Conservation (phyloP, 1,140 invertebrate genomes). For the Sycophila sp. region DNA sequence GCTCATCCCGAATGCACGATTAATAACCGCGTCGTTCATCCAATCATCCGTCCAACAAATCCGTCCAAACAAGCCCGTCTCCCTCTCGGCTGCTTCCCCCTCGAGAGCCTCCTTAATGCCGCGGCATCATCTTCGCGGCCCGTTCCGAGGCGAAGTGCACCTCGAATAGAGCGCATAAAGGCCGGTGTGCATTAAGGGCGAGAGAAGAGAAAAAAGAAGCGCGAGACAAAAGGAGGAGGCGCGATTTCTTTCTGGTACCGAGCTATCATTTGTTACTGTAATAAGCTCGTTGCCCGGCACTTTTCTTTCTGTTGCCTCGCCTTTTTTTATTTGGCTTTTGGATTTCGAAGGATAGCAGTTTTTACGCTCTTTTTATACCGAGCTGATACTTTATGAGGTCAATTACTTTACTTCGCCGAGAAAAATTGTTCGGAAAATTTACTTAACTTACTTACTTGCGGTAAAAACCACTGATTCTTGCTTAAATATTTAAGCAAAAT, state of each 20-base stretch:
- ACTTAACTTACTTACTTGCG: too few relatives aligned
- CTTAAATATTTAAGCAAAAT: too few relatives aligned
- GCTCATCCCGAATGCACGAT: constrained; percentile 22
- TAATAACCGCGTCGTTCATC: constrained; percentile 35
- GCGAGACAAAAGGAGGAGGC: not conserved
- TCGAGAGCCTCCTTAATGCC: not conserved
- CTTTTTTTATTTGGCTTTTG: not conserved
- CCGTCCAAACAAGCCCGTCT: constrained; percentile 32
- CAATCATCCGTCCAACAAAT: constrained; percentile 38
- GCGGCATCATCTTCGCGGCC: not conserved
- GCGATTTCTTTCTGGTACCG: constrained; percentile 1
- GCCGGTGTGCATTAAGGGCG: not conserved
- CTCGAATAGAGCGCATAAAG: not conserved
- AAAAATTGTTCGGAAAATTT: too few relatives aligned
- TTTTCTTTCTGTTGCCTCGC: constrained; percentile 1
- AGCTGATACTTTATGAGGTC: too few relatives aligned
- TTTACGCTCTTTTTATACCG: too few relatives aligned
- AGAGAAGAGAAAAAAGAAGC: not conserved
- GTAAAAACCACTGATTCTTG: too few relatives aligned
- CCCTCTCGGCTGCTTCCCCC: too few relatives aligned
- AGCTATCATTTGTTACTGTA: constrained; percentile 24
- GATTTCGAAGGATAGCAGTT: too few relatives aligned
- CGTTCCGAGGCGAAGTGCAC: not conserved
- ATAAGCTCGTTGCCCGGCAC: constrained; percentile 13
- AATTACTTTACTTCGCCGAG: too few relatives aligned